Evolutionary conservation across 2,888 invertebrate species (phyloP).

Genomic region (Ptycholaimellus sp.): DNA sequence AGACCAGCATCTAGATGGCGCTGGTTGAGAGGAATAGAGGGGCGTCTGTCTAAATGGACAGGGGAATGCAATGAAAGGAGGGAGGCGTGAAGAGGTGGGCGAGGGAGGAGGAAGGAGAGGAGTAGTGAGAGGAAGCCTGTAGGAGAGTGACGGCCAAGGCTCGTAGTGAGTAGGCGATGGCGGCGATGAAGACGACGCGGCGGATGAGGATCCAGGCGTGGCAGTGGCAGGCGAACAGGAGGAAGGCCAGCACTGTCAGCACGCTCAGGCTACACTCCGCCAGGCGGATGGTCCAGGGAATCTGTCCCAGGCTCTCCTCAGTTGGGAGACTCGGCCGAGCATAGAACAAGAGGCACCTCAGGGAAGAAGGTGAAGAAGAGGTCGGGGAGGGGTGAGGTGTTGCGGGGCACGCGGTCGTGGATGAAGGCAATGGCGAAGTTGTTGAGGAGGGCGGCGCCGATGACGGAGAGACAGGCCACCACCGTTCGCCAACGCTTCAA

Average conservation of each 20-base stretch:
- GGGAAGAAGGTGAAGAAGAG: conserved; percentile 18
- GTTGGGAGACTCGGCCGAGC: background rate
- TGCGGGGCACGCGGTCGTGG: conserved; percentile 19
- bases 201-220: conserved; percentile 11
- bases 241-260: conserved; percentile 11
- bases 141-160: conserved; percentile 18
- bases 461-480: no score
- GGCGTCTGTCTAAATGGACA: no score
- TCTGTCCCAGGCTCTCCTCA: background rate
- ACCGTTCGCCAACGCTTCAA: no score
- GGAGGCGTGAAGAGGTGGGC: background rate
- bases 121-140: conserved; percentile 14
- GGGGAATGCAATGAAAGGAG: background rate
- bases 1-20: conserved; percentile 1
- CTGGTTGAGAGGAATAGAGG: no score
- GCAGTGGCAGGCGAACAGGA: conserved; percentile 15
- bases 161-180: conserved; percentile 13
- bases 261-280: conserved; percentile 19
- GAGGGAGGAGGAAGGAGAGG: background rate
- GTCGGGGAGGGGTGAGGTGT: conserved; percentile 17
- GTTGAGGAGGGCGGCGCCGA: no score
- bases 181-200: conserved; percentile 8
- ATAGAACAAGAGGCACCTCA: conserved; percentile 8
- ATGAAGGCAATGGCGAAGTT: conserved; percentile 19
- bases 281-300: conserved; percentile 14